Base-by-base conservation (phyloP, 2,797 vertebrate species). In the Myotis daubentonii region DNA sequence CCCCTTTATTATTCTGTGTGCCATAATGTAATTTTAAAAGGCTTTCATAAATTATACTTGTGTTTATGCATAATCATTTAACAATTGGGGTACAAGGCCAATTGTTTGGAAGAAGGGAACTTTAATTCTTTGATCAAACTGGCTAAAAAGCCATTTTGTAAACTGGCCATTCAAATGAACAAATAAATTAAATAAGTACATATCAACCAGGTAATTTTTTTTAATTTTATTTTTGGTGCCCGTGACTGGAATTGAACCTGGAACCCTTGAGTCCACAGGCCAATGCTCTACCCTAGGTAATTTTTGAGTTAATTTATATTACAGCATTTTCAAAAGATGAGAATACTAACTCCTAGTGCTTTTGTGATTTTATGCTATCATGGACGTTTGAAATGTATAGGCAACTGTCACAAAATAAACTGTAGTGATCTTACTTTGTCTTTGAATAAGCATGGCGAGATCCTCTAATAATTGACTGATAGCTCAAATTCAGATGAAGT, bases 401-500 rank as follows among this genome's bases (percentile, higher is more conserved):
- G 10, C 44, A 94, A 71, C 33, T 85, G 36, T 38, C 55, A 75
- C 65, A 89, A 94, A 94, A 66, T 51, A 83, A 95, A 94, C 55
- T 13, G 82, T 10, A 47, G 47, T 33, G 81, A 41, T 93, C 71
- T 36, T 75, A 62, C 68, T 91, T 90, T 71, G 41, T 89, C 70
- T 94, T 84, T 87, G 17, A 91, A 41, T 68, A 85, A 49, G 5
- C 68, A 68, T 70, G 38, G 38, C 65, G 33, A 94, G 13, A 28
- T 57, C 75, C 6, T 94, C 88, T 84, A 91, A 74, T 87, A 94
- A 87, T 60, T 44, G 47, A 72, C 15, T 74, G 17, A 83, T 25
- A 44, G 8, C 71, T 95, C 74, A 76, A 66, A 95, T 87, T 89
- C 70, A 84, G n/a, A 84, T 93, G 44, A 96, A 78, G 33, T 88